Base-by-base conservation (phyloP, 2,888 invertebrate species). In the Torymus tubicola region DNA sequence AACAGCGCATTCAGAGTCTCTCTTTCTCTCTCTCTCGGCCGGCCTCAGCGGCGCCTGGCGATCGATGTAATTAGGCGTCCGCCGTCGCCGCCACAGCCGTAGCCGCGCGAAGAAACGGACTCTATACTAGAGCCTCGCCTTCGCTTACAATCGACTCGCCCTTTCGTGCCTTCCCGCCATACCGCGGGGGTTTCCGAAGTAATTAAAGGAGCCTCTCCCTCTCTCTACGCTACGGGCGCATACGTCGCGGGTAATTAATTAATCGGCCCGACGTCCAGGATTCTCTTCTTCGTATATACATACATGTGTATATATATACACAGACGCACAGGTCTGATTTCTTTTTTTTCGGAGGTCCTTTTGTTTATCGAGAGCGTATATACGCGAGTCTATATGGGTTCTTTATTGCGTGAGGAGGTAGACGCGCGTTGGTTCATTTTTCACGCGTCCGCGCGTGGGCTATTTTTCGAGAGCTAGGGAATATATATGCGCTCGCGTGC, bases 21-120 rank as follows among this genome's bases (percentile, higher is more conserved):
- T 63, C 55, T 12, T n/a, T n/a, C 73, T 21, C 11, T 57, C 57
- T 63, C 55, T 12, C 21, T 21, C 64, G 24, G 75, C 61, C 16
- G 42, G 55, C 18, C 63, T 18, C 70, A 67, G 61, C 68, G 81
- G 81, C 81, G 78, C 75, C 70, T 68, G 50, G 78, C 81, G 81
- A 81, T 81, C 81, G 81, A 81, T 81, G 81, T 78, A 81, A 81
- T 81, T 81, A 81, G 81, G 81, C 73, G 78, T 69, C 65, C 58
- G 16, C 42, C 24, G 24, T 21, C 13, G 53, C 68, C 68, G 53
- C 60, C 67, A 67, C 67, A 55, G 42, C 42, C 67, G 63, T 57
- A 14, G 55, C 16, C 10, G 60, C 10, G 60, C 31, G 50, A 70
- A 18, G 50, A 21, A 63, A 52, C 60, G n/a, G 61, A 71, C 8